Conservation (phyloP, 2,113 vertebrate species). For the Gnathonemus longibarbis region DNA sequence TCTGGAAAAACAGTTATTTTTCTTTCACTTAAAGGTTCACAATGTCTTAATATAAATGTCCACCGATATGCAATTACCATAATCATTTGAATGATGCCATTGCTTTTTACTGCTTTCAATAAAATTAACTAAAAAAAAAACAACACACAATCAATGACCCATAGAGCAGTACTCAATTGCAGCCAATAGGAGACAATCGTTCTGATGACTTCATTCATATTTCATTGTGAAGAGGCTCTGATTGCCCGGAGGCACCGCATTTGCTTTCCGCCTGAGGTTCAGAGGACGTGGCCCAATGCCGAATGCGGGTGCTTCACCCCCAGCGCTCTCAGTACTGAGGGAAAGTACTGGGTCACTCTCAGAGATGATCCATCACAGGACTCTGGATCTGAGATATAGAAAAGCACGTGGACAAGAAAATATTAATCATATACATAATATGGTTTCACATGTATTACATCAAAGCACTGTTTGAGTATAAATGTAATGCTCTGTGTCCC, state of each 20-base stretch:
- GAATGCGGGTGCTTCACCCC: neutral
- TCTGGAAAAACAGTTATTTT: neutral
- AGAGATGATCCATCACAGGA: neutral
- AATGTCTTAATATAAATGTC: neutral
- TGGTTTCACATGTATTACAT: neutral
- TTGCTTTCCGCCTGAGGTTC: neutral
- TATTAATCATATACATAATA: neutral
- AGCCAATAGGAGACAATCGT: neutral
- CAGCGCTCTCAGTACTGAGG: neutral
- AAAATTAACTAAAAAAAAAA: neutral
- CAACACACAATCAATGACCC: neutral
- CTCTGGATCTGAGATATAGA: neutral
- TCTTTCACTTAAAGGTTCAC: neutral
- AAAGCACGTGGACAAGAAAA: neutral
- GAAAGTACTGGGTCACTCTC: neutral
- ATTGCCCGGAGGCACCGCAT: neutral
- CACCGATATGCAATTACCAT: neutral
- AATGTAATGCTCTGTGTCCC: neutral
- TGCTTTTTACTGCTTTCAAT: neutral
- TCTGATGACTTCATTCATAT: slow-evolving; percentile 1
- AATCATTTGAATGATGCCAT: neutral
- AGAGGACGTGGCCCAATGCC: neutral
- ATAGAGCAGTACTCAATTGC: neutral
- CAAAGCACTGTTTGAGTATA: neutral
- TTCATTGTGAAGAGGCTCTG: slow-evolving; percentile 4